A percentile compares a stretch with the other conserved stretches of the same genome.
These are phyloP conservation scores for Auanema freiburgensis DNA, from an alignment of 2,888 invertebrate species.

Conservation along the genomic window DNA sequence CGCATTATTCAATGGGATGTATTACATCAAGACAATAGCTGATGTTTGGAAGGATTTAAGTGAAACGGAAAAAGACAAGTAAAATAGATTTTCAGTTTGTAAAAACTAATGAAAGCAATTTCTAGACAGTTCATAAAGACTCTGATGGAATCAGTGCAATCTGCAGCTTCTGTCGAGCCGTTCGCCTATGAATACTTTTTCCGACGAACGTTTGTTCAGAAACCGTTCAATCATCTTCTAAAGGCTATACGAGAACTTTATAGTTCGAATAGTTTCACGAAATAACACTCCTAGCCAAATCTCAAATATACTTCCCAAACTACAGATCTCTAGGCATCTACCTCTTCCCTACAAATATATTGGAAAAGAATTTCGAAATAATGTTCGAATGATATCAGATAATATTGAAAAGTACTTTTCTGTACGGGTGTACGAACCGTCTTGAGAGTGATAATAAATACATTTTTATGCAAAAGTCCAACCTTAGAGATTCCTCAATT, in stretches of 20 bases:
- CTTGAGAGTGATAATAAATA: too few species aligned
- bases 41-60: slow-evolving; percentile 37
- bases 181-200: slow-evolving; percentile 45
- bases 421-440: too few species aligned
- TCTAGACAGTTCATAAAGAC: slow-evolving; percentile 41
- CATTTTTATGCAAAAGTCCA: too few species aligned
- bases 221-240: slow-evolving; percentile 39
- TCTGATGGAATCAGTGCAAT: slow-evolving; percentile 39
- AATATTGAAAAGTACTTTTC: too few species aligned
- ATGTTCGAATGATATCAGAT: too few species aligned
- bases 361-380: too few species aligned
- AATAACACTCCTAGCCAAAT: too few species aligned
- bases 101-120: neutral
- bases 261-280: neutral
- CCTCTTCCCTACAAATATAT: slow-evolving; percentile 8
- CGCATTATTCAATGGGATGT: slow-evolving; percentile 11
- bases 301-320: too few species aligned
- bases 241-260: slow-evolving; percentile 38
- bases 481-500: slow-evolving; percentile 32
- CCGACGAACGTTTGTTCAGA: slow-evolving; percentile 30
- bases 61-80: slow-evolving; percentile 30
- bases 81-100: too few species aligned
- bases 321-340: too few species aligned
- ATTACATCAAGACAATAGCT: slow-evolving; percentile 34
- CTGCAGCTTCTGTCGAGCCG: slow-evolving; percentile 33